Conservation (phyloP, 2,888 invertebrate genomes). For the Electrophaes corylata region DNA sequence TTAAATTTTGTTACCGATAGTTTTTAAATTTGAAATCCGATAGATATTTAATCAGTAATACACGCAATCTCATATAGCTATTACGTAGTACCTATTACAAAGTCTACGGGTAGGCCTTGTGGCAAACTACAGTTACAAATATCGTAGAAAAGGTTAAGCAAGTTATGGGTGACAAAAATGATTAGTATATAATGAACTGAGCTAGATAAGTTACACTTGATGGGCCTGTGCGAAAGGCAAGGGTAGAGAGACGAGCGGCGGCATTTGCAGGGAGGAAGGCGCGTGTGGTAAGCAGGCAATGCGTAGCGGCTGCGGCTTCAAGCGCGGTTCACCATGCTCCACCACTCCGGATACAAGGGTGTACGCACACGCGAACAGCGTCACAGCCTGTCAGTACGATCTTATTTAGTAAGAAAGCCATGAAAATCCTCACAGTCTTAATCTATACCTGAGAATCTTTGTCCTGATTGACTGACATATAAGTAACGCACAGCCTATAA, state of each 20-base stretch:
- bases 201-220: constrained; percentile 23
- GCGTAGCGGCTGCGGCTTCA: constrained; percentile 51
- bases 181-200: not conserved
- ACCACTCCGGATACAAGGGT: constrained; percentile 57
- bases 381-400: constrained; percentile 57
- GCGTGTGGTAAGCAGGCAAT: constrained; percentile 55
- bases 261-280: constrained; percentile 16
- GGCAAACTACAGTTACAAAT: not conserved
- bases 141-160: not conserved
- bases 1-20: not conserved
- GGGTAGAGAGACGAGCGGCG: constrained; percentile 42
- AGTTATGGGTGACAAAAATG: not conserved
- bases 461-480: too few relatives aligned
- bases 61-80: not conserved
- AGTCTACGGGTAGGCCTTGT: not conserved
- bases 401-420: not conserved
- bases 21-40: not conserved
- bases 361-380: constrained; percentile 67
- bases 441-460: too few relatives aligned
- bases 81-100: not conserved
- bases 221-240: constrained; percentile 33
- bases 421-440: too few relatives aligned
- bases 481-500: too few relatives aligned
- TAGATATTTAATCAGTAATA: not conserved
- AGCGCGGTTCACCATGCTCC: constrained; percentile 49